A percentile compares a stretch with the other conserved stretches of the same genome.
These are phyloP conservation scores for Notothenia coriiceps DNA, from an alignment of 2,113 vertebrate species.

Conservation along the genomic window DNA sequence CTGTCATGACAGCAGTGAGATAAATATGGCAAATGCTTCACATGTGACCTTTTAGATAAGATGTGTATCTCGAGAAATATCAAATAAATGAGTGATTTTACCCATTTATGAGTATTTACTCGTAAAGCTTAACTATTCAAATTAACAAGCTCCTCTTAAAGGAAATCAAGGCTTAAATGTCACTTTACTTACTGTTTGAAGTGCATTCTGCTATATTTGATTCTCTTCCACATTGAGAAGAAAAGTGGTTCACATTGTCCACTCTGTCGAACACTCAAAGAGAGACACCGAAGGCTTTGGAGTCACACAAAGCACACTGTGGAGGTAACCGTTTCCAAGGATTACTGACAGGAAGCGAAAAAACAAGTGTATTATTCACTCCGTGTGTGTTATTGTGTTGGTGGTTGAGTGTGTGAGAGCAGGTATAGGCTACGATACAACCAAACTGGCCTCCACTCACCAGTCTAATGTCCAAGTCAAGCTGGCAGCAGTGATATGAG, in stretches of 20 bases:
- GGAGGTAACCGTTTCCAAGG: constrained; percentile 24
- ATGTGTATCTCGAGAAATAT: constrained; percentile 41
- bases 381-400: constrained; percentile 1
- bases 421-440: constrained; percentile 5
- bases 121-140: constrained; percentile 3
- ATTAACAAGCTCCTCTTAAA: constrained; percentile 6
- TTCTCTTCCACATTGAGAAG: background rate
- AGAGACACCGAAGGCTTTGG: constrained; percentile 27
- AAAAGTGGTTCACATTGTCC: constrained; percentile 3
- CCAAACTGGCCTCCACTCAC: constrained; percentile 46
- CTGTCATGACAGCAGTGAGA: constrained; percentile 23
- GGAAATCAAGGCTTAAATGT: constrained; percentile 20
- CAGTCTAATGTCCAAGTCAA: constrained; percentile 59
- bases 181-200: constrained; percentile 10
- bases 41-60: constrained; percentile 56
- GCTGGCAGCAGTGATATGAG: constrained; percentile 66
- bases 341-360: constrained; percentile 56
- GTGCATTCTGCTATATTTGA: constrained; percentile 6
- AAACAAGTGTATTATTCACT: constrained; percentile 53
- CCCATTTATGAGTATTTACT: background rate
- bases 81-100: constrained; percentile 20
- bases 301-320: constrained; percentile 21
- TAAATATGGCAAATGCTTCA: constrained; percentile 30
- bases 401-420: constrained; percentile 5
- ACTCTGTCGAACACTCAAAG: constrained; percentile 18